Base-by-base conservation (phyloP, 2,797 vertebrate genomes). In the Gymnothorax javanicus region DNA sequence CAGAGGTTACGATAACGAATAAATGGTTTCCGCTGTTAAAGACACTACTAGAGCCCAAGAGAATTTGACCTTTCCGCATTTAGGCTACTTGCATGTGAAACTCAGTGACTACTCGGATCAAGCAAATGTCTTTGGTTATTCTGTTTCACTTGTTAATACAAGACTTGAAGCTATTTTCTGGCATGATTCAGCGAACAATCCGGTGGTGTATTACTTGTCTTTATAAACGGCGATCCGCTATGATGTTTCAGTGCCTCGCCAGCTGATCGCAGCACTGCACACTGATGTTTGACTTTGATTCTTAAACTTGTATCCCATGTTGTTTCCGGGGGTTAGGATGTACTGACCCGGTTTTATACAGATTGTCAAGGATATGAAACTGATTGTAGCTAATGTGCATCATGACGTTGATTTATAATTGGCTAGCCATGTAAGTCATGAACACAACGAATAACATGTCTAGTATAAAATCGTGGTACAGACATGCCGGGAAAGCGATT, bases 1-100 rank as follows among this genome's bases (percentile, higher is more conserved):
- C 56, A 69, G 79, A 82, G 43, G 85, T 88, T 79, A 62, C 67
- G 86, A 82, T 54, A 77, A 82, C 81, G n/a, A 12, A 86, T n/a
- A 43, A 15, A 77, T 43, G 33, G 58, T 59, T 86, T 84, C 4
- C 64, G 69, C 27, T 50, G 67, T 82, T n/a, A 73, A 67, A 15
- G 27, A 52, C 20, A 79, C 56, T 2, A 71, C 43, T 15, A 75
- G 58, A 86, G 82, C 71, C 73, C 60, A 7, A 33, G 59, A 85
- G 54, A 58, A 86, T 79, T 71, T 67, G 85, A 73, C 82, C 27
- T 77, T 86, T 86, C 69, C 20, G 69, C 86, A 85, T 83, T 50
- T 25, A n/a, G n/a, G n/a, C n/a, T n/a, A 9, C 54, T 50, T 50
- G 57, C 82, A 43, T 43, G 33, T 43, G 12, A 82, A 82, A 64